These are phyloP conservation scores for Aphidius gifuensis DNA, from an alignment of 1,140 invertebrate genomes.

Conservation along the genomic window DNA sequence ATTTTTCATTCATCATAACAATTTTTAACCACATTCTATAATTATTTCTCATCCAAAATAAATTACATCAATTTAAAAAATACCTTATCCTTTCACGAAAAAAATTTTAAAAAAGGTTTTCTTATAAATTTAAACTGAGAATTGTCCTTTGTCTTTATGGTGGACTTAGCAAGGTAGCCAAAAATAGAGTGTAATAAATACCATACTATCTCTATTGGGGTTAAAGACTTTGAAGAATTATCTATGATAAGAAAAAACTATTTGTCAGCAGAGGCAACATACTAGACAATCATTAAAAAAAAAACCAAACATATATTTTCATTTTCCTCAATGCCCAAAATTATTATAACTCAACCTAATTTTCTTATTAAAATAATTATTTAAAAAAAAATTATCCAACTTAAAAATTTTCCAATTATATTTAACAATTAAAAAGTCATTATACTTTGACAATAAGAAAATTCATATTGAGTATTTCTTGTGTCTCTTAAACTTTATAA, in stretches of 20 bases:
- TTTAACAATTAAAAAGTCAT: no score
- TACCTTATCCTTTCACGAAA: not conserved
- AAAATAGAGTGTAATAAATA: constrained; percentile 55
- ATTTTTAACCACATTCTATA: not conserved
- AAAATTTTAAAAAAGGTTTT: not conserved
- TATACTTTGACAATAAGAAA: no score
- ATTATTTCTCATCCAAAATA: not conserved
- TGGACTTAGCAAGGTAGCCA: constrained; percentile 32
- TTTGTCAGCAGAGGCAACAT: not conserved
- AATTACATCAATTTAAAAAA: not conserved
- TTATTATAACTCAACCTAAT: no score
- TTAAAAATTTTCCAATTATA: no score
- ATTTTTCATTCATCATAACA: no score
- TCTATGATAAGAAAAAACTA: constrained; percentile 44
- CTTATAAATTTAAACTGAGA: not conserved
- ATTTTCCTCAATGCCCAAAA: no score
- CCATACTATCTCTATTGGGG: constrained; percentile 48
- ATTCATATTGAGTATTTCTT: no score
- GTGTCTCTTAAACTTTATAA: no score
- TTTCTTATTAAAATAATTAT: no score
- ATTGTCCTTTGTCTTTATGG: not conserved
- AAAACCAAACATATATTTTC: no score
- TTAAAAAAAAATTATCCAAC: no score
- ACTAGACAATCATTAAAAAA: no score
- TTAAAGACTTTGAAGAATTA: constrained; percentile 54